A percentile compares a stretch with the other conserved stretches of the same genome.
phyloP scores from a whole-genome alignment of 2,113 vertebrate genomes.

The Strigops habroptila region DNA sequence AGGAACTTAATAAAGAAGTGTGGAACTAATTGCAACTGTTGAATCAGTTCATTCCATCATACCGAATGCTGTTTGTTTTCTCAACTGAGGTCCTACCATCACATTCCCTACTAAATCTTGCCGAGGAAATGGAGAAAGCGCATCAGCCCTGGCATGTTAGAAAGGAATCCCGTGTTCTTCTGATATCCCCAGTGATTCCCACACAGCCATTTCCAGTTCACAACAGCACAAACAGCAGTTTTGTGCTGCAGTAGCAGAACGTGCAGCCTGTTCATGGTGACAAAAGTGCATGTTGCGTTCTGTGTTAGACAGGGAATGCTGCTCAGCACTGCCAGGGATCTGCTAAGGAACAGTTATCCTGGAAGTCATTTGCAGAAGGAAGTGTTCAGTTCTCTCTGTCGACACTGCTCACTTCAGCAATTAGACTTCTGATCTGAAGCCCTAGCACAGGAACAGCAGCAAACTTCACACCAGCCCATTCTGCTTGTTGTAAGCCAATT shows the following conservation, averaged over 20 bases:
- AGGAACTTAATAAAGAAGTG: background rate
- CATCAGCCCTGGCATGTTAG: background rate
- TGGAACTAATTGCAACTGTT: background rate
- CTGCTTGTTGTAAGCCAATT: background rate
- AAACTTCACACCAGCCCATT: background rate
- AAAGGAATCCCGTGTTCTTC: background rate
- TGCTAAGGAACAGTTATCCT: background rate
- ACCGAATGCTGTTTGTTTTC: background rate
- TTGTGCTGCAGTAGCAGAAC: rapidly evolving
- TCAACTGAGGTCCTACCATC: background rate
- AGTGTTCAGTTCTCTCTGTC: background rate
- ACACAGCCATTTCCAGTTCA: background rate
- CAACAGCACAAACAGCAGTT: background rate
- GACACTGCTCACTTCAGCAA: background rate
- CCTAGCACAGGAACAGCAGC: background rate
- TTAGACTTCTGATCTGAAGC: background rate
- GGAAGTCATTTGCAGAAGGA: background rate
- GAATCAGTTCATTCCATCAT: background rate
- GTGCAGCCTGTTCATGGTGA: background rate
- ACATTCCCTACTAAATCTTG: background rate
- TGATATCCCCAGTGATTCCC: background rate
- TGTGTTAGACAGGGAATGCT: background rate
- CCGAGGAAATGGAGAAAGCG: background rate
- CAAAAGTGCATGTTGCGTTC: background rate
- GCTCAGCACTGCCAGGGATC: background rate